Percentiles rank a stretch among this genome's conserved stretches.
Conservation (phyloP, 2,797 vertebrate species). For the Microctenopoma steveboyesi region DNA sequence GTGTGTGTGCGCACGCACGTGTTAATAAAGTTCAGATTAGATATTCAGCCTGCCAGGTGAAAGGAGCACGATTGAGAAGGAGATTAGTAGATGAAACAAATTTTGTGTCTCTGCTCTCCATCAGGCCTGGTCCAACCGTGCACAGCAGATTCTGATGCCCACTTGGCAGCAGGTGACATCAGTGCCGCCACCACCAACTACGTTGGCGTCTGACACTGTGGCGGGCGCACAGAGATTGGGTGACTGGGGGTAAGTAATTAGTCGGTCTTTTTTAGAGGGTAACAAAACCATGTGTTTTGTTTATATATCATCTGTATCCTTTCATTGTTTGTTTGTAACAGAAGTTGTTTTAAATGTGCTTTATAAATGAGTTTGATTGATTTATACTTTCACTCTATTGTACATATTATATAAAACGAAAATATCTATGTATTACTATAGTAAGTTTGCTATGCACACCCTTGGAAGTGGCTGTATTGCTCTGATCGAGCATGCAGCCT, state of each 20-base stretch:
- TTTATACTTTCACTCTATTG: constrained; percentile 3
- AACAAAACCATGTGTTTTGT: constrained; percentile 6
- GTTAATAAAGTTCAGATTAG: not conserved
- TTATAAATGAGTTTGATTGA: too few relatives aligned
- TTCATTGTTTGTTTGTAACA: not conserved
- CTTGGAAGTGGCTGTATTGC: constrained; percentile 27
- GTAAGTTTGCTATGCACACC: constrained; percentile 34
- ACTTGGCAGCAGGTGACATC: constrained; percentile 95
- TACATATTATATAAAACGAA: not conserved
- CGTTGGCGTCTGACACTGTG: constrained; percentile 91
- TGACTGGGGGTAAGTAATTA: constrained; percentile 93
- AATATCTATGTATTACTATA: constrained; percentile 3
- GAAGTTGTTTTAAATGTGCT: too few relatives aligned
- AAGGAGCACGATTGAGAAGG: not conserved
- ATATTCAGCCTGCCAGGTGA: constrained; percentile 10
- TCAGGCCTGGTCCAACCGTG: constrained; percentile 93
- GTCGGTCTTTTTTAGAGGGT: constrained; percentile 15
- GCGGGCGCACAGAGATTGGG: constrained; percentile 93
- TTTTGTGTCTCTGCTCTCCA: constrained; percentile 22
- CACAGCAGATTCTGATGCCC: constrained; percentile 95
- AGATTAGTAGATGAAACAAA: not conserved
- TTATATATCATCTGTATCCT: not conserved
- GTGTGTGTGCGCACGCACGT: not conserved
- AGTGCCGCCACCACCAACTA: constrained; percentile 87
- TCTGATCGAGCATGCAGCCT: constrained; percentile 47